Percentiles rank a stretch among this genome's conserved stretches.
phyloP scores from a whole-genome alignment of 2,888 invertebrate genomes.

The Lottia gigantea region DNA sequence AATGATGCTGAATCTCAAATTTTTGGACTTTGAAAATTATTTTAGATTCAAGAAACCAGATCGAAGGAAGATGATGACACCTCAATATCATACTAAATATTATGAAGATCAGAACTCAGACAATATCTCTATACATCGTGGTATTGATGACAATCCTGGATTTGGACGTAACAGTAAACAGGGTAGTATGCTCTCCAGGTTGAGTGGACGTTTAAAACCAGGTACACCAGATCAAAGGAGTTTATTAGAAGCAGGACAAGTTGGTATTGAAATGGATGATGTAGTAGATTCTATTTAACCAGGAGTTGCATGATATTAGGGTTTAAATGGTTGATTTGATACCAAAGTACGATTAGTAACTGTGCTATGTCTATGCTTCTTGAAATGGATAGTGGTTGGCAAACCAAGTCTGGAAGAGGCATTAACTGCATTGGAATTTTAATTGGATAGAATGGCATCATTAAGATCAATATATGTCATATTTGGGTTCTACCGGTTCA shows the following conservation, averaged over 20 bases:
- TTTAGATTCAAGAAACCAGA: conserved; percentile 61
- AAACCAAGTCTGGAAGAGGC: no score
- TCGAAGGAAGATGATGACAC: conserved; percentile 56
- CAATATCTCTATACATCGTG: conserved; percentile 56
- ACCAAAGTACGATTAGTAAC: no score
- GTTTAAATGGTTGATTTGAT: no score
- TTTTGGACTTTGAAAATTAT: neutral
- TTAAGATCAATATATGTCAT: no score
- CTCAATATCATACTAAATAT: conserved; percentile 53
- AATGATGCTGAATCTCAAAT: neutral
- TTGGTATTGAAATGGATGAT: no score
- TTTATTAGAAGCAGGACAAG: conserved; percentile 35
- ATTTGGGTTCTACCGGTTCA: no score
- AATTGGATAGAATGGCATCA: no score
- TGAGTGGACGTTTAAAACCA: conserved; percentile 36
- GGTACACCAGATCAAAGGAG: conserved; percentile 45
- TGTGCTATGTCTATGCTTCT: no score
- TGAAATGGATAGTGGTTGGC: no score
- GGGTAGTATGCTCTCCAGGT: conserved; percentile 52
- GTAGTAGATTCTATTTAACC: no score
- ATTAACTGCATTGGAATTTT: no score
- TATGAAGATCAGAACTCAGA: conserved; percentile 44
- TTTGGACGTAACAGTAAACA: conserved; percentile 47
- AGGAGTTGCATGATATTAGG: no score
- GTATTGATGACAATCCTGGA: conserved; percentile 44